These are phyloP conservation scores for Columba guinea DNA, from an alignment of 2,797 vertebrate genomes.

Conservation along the genomic window DNA sequence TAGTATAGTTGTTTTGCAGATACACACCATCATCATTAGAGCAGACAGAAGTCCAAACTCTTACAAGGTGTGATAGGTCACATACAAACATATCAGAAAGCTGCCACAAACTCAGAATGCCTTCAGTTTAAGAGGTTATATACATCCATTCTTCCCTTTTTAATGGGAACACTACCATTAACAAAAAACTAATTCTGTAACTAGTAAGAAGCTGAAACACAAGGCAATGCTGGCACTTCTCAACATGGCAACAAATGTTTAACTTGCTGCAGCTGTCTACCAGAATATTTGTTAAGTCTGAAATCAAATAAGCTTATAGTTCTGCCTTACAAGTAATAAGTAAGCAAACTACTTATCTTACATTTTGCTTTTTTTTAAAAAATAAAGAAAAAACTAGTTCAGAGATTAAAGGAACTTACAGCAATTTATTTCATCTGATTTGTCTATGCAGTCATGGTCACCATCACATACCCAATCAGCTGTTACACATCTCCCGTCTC, in stretches of 20 bases:
- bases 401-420: constrained; percentile 81
- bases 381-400: neutral
- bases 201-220: neutral
- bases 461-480: constrained; percentile 93
- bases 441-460: constrained; percentile 94
- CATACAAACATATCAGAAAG: neutral
- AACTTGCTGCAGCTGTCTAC: neutral
- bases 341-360: neutral
- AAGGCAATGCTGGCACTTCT: neutral
- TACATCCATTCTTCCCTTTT: neutral
- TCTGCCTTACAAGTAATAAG: neutral
- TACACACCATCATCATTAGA: neutral
- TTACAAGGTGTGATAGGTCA: neutral
- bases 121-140: neutral
- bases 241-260: neutral
- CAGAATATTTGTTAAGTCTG: neutral
- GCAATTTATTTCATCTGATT: constrained; percentile 94
- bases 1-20: neutral
- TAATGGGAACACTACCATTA: neutral
- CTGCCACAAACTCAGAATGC: neutral
- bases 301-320: neutral
- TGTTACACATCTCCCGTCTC: constrained; percentile 89
- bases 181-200: neutral
- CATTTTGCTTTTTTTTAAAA: neutral
- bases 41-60: neutral